Evolutionary conservation across 2,888 invertebrate species (phyloP).

Genomic region (Agonopterix alstromeriana): DNA sequence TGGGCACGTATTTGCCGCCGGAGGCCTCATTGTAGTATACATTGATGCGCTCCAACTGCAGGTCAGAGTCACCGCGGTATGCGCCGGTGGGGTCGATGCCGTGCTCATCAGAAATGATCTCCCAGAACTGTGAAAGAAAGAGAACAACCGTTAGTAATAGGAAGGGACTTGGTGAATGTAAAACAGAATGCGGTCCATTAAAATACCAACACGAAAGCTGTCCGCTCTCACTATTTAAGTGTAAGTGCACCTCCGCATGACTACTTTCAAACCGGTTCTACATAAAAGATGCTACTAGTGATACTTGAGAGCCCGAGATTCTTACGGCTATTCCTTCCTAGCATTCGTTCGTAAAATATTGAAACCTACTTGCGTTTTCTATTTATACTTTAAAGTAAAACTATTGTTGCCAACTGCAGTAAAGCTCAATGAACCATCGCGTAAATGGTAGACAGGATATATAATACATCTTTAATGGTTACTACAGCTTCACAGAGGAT

Average conservation of each 20-base stretch:
- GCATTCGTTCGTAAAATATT: constrained; percentile 22
- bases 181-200: constrained; percentile 42
- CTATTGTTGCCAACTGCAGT: constrained; percentile 15
- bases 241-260: constrained; percentile 31
- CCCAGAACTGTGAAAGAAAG: constrained; percentile 84
- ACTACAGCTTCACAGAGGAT: constrained; percentile 37
- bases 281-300: constrained; percentile 5
- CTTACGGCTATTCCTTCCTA: constrained; percentile 17
- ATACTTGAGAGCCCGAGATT: constrained; percentile 18
- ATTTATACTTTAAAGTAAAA: constrained; percentile 9
- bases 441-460: constrained; percentile 54
- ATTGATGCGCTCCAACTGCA: constrained; percentile 94
- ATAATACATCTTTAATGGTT: constrained; percentile 51
- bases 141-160: constrained; percentile 81
- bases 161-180: constrained; percentile 14
- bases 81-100: constrained; percentile 94
- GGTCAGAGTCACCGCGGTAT: constrained; percentile 92
- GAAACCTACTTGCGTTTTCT: constrained; percentile 2
- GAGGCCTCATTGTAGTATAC: constrained; percentile 98
- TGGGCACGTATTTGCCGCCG: constrained; percentile 66
- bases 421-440: constrained; percentile 56
- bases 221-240: constrained; percentile 28
- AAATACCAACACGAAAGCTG: constrained; percentile 52
- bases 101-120: constrained; percentile 97
- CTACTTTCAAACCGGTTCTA: constrained; percentile 62